phyloP scores from a whole-genome alignment of 1,140 invertebrate genomes.

The Hyles vespertilio region DNA sequence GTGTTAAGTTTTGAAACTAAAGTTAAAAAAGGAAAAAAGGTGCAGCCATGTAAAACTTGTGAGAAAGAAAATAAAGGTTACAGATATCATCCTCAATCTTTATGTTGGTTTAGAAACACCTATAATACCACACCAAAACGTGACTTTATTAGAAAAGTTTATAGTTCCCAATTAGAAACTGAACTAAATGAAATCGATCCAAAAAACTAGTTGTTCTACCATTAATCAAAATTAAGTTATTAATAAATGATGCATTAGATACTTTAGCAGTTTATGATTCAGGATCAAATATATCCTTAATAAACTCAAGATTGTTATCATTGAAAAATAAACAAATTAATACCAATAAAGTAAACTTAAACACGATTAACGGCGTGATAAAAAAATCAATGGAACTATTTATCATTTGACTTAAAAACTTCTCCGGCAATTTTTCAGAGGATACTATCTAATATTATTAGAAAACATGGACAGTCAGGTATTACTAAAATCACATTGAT shows the following conservation, averaged over 20 bases:
- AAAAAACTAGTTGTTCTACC: slow-evolving; percentile 32
- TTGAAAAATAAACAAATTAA: slow-evolving; percentile 23
- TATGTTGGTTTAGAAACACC: slow-evolving; percentile 9
- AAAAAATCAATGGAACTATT: slow-evolving; percentile 17
- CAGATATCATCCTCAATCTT: slow-evolving; percentile 2
- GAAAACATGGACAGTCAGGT: slow-evolving; percentile 7
- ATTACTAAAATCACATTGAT: slow-evolving; percentile 10
- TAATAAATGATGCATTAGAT: slow-evolving; percentile 36
- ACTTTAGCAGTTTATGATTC: slow-evolving; percentile 38
- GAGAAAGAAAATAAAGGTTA: slow-evolving; percentile 5
- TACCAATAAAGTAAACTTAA: slow-evolving; percentile 24
- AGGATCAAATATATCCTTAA: slow-evolving; percentile 36
- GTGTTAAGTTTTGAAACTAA: background rate
- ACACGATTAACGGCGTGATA: slow-evolving; percentile 39
- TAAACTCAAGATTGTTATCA: slow-evolving; percentile 38
- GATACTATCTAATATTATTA: slow-evolving; percentile 17
- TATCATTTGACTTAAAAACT: slow-evolving; percentile 13
- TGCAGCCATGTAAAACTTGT: background rate
- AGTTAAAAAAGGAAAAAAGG: background rate
- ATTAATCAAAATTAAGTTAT: slow-evolving; percentile 45
- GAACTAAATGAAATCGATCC: slow-evolving; percentile 20
- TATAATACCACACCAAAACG: slow-evolving; percentile 6
- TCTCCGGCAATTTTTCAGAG: slow-evolving; percentile 15
- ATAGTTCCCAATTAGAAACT: slow-evolving; percentile 25
- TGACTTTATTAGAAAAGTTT: slow-evolving; percentile 15